A percentile compares a stretch with the other conserved stretches of the same genome.
Conservation (phyloP, 2,797 vertebrate genomes). For the Peromyscus attwateri region DNA sequence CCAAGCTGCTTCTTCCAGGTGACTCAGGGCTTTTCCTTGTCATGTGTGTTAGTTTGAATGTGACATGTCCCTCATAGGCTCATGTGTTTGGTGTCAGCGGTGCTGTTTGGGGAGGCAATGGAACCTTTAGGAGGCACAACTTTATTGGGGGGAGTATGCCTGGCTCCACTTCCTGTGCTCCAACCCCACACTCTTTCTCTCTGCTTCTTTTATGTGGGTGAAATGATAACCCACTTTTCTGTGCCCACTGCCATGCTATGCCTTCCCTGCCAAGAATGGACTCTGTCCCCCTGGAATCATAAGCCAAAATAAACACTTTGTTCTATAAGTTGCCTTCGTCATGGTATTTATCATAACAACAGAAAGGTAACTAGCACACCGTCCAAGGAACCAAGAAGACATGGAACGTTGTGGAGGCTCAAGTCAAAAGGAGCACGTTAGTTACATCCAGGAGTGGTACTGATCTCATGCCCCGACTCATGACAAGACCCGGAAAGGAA, state of each 20-base stretch:
- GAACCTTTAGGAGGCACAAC: neutral
- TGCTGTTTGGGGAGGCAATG: neutral
- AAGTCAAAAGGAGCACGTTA: too few relatives aligned
- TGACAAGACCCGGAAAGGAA: neutral
- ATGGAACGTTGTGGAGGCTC: rapidly evolving
- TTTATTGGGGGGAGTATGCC: neutral
- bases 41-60: neutral
- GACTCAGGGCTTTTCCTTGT: neutral
- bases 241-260: too few relatives aligned
- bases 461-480: neutral
- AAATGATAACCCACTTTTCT: neutral
- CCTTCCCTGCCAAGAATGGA: neutral
- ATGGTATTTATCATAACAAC: neutral
- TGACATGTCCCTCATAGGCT: neutral
- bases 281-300: neutral
- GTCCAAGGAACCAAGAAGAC: neutral
- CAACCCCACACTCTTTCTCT: neutral
- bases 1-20: neutral
- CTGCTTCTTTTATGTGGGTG: neutral
- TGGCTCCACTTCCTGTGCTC: neutral
- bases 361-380: neutral
- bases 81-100: neutral
- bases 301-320: too few relatives aligned
- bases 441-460: neutral
- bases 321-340: neutral